Base-by-base conservation (phyloP, 2,888 invertebrate genomes). In the Branchipolynoe longqiensis region DNA sequence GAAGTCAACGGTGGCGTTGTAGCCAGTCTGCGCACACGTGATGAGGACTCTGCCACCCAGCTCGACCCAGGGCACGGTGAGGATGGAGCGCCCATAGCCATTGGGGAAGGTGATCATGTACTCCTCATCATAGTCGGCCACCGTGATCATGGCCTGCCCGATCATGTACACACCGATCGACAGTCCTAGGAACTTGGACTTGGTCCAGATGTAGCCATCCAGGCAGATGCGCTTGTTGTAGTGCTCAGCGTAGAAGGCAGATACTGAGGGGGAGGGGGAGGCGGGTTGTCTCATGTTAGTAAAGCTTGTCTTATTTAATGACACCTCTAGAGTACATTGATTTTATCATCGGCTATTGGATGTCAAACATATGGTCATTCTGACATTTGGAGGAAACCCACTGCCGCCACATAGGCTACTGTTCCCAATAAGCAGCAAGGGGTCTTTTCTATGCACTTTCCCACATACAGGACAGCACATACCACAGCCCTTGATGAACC, bases 31-130 rank as follows among this genome's bases (percentile, higher is more conserved):
- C 12, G 96, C 96, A 94, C 99, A 99, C 85, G 96, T 96, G 88
- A 99, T 97, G 85, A 96, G 96, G 0, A 98, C 97, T 0, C 96
- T 96, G 22, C 99, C 99, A 85, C 99, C 99, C 33, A 99, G 95
- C 94, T 99, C 99, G 91, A 99, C 97, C 99, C 99, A 99, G 0
- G 99, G 99, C 84, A 99, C 97, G 58, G 98, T 98, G 91, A 99
- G 95, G 91, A 99, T 99, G 82, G 98, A 99, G 96, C 97, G 96
- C 92, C 99, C 99, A 94, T 99, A 99, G 88, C 98, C 99, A 94
- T 98, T 99, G 18, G 99, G 99, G 95, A 99, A 99, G 74, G 98
- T 98, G 82, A 99, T 95, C 86, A 97, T 96, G 94, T 99, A 99
- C 92, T 99, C 97, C 93, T 99, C 99, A 85, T 97, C 97, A 88